Base-by-base conservation (phyloP, 53 echinoderm and acorn worm species). In the Patiria pectinifera region DNA sequence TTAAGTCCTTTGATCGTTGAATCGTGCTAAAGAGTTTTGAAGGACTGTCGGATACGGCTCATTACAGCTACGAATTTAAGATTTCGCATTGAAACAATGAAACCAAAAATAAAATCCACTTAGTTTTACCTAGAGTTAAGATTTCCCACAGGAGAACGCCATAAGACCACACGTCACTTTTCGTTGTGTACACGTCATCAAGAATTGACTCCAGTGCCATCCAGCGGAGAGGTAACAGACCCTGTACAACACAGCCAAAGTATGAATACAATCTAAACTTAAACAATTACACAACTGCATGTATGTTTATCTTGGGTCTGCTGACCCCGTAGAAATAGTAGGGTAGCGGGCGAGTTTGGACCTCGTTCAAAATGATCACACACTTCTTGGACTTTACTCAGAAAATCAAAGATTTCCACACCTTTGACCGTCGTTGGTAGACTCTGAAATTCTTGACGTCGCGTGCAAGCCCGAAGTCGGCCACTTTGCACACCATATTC, bases 401-500 rank as follows among this genome's bases (percentile, higher is more conserved):
- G 35, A 35, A 0, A 35, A 35, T 35, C 35, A 35, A 35, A 35
- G 35, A 35, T 35, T 35, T 35, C 35, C 35, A 35, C 35, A 79
- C 89, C 45, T 89, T 62, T 0, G 61, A 62, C 46, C 79, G 60
- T 18, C 89, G 79, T 24, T 89, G 89, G n/a, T 89, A 80, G 2
- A 89, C 45, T 15, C 89, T 21, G 2, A n/a, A 35, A 63, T 63
- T 26, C 61, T 79, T 78, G 43, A 96, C 53, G 82, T 96, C 96
- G 63, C 96, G 71, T 0, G 94, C 93, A 15, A 96, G 85, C 3
- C 96, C 96, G 91, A 96, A 96, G 70, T 96, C 94, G 0, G 96
- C 91, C 22, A 96, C 91, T 25, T 96, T 96, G 60, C 96, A 96
- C 14, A 94, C 92, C 71, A 84, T 76, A 9, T 91, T 85, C 23